Evolutionary conservation across 2,797 vertebrate species (phyloP).

Genomic region (Pangasius macronema): DNA sequence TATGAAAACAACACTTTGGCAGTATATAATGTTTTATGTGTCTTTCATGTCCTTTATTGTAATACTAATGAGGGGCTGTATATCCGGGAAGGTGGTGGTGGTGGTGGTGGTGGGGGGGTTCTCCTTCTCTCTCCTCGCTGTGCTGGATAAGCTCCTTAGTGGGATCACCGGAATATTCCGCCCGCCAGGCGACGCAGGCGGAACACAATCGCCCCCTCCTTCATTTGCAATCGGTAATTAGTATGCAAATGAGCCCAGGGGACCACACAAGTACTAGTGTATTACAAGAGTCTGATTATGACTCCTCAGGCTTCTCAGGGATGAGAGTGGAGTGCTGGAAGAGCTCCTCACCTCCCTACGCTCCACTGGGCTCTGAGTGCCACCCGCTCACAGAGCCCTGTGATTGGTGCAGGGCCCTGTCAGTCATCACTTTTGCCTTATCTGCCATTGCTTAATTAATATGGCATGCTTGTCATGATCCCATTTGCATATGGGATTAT

Average conservation of each 20-base stretch:
- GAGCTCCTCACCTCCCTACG: conserved; percentile 52
- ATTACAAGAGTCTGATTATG: conserved; percentile 99
- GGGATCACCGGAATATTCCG: conserved; percentile 86
- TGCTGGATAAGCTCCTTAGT: conserved; percentile 96
- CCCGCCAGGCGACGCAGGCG: conserved; percentile 68
- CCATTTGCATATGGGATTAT: conserved; percentile 54
- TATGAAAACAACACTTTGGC: conserved; percentile 99
- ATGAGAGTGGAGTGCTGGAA: conserved; percentile 55
- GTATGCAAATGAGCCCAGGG: conserved; percentile 99
- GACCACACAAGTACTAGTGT: conserved; percentile 99
- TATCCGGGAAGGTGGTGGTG: conserved; percentile 81
- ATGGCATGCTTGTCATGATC: conserved; percentile 40
- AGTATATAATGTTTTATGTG: conserved; percentile 99
- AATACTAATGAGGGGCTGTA: conserved; percentile 95
- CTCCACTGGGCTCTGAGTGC: conserved; percentile 46
- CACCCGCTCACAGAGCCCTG: conserved; percentile 31
- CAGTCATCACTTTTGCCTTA: conserved; percentile 40
- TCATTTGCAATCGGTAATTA: conserved; percentile 99
- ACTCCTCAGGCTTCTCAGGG: conserved; percentile 76
- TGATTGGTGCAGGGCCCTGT: conserved; percentile 44
- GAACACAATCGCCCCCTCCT: conserved; percentile 68
- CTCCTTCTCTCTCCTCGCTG: conserved; percentile 44
- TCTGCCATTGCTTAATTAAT: conserved; percentile 46
- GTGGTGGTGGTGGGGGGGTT: conserved; percentile 58
- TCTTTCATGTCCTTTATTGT: conserved; percentile 98